Conservation (phyloP, 2,888 invertebrate species). For the Resseliella maxima region DNA sequence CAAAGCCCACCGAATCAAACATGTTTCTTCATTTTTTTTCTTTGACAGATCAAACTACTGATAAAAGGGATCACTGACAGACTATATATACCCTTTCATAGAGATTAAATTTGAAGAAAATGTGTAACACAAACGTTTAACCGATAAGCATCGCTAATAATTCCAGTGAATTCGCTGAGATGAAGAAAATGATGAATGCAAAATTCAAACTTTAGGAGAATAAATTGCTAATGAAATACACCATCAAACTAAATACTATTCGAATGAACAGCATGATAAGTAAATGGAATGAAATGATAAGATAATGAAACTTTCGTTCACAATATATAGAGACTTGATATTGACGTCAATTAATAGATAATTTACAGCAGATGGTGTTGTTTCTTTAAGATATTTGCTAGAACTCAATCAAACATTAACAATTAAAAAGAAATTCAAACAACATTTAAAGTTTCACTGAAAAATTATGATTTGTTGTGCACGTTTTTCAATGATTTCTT, state of each 20-base stretch:
- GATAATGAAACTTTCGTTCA: neutral
- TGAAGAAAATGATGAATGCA: neutral
- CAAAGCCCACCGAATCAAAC: neutral
- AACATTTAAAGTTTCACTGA: no score
- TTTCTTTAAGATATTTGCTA: no score
- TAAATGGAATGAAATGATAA: neutral
- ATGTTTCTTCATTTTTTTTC: no score
- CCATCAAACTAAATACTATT: no score
- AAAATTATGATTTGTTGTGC: no score
- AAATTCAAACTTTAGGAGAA: neutral
- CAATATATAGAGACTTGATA: neutral
- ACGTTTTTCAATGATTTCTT: no score
- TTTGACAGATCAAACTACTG: neutral
- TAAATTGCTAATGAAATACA: no score
- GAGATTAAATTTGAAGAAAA: neutral
- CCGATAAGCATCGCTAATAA: neutral
- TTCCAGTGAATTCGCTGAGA: neutral
- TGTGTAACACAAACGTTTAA: slow-evolving; percentile 16
- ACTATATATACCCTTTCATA: slow-evolving; percentile 14
- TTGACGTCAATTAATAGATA: neutral
- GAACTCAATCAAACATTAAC: no score
- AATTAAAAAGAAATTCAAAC: no score
- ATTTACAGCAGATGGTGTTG: neutral
- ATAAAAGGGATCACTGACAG: neutral
- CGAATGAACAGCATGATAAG: no score